A percentile compares a stretch with the other conserved stretches of the same genome.
These are phyloP conservation scores for Lasioglossum marginatum DNA, from an alignment of 2,888 invertebrate genomes.

Conservation along the genomic window DNA sequence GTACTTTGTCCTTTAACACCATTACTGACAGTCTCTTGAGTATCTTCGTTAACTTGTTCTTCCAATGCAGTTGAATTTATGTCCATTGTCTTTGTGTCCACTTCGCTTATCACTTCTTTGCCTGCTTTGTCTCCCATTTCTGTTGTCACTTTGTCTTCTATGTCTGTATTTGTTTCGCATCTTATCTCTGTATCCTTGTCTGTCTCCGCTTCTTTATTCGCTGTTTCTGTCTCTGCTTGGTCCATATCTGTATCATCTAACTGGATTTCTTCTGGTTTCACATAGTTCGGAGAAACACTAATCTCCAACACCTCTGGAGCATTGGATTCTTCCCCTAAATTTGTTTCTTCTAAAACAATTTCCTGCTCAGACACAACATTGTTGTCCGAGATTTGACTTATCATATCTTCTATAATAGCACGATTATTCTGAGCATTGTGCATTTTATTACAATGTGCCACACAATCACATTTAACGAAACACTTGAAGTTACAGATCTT, in stretches of 20 bases:
- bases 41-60: constrained; percentile 1
- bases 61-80: background rate
- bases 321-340: constrained; percentile 7
- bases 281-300: constrained; percentile 1
- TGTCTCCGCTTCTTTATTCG: background rate
- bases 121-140: background rate
- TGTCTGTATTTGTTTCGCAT: background rate
- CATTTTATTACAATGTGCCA: constrained; percentile 88
- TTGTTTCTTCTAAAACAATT: constrained; percentile 34
- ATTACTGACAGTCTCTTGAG: background rate
- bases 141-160: background rate
- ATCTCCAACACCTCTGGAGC: constrained; percentile 13
- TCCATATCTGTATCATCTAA: background rate
- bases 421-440: constrained; percentile 86
- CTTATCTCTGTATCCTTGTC: background rate
- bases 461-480: constrained; percentile 88
- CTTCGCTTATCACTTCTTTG: background rate
- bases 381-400: constrained; percentile 65
- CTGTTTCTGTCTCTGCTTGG: background rate
- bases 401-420: constrained; percentile 65
- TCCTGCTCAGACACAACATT: constrained; percentile 48
- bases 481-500: constrained; percentile 90
- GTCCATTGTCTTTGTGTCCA: background rate
- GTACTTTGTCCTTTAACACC: background rate
- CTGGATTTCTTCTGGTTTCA: constrained; percentile 13